Base-by-base conservation (phyloP, 2,888 invertebrate species). In the Agrotis exclamationis region DNA sequence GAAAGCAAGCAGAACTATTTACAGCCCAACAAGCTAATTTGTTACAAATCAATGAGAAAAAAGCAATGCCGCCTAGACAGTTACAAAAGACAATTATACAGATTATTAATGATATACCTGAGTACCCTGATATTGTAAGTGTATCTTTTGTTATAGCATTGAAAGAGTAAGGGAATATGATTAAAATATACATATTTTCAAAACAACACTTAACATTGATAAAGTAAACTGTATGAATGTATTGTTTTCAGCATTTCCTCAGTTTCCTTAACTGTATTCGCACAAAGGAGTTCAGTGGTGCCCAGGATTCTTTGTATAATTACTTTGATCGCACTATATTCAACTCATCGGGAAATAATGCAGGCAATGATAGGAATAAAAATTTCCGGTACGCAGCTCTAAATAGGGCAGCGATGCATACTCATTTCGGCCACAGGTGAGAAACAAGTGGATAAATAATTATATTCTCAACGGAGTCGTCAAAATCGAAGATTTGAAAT, bases 181-280 rank as follows among this genome's bases (percentile, higher is more conserved):
- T 28, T 28, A 28, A 28, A 28, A 28, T 28, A 28, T 3, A 28
- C 5, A 28, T 28, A 28, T 5, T 28, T 28, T 28, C 9, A 33
- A 9, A 9, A 9, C 33, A 9, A 33, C 33, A 33, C 33, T 33
- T 9, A 33, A 33, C 33, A 33, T 33, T 33, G 7, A 33, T 33
- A 33, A 33, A 33, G 13, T 28, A n/a, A 51, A 53, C 5, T 33
- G 3, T 47, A n/a, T 22, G 45, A 22, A 9, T 48, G 0, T 44
- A 16, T 54, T n/a, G 66, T 79, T 97, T 97, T 76, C 94, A 98
- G 98, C 98, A 99, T 95, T 99, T 98, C 89, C 96, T 99, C 53
- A 98, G 98, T 87, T 99, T 98, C 90, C 95, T 99, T 89, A 99
- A 99, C 93, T 98, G 98, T 88, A 94, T 99, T 75, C 96, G 99